phyloP scores from a whole-genome alignment of 2,888 invertebrate species.

The Eumacrocentrus americanus region DNA sequence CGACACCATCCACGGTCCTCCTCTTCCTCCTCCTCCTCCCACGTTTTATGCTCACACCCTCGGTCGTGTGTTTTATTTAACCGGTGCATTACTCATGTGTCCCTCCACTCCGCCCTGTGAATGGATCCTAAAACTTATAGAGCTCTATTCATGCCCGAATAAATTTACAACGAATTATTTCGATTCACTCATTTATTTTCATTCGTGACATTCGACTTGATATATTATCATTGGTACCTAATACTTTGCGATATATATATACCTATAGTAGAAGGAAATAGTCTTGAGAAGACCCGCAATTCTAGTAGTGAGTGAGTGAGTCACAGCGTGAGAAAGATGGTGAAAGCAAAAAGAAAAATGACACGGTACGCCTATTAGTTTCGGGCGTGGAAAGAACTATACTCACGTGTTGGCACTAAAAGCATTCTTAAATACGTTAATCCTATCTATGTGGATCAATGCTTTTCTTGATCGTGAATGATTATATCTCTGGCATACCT shows the following conservation, averaged over 20 bases:
- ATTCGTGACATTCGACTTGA: conserved; percentile 13
- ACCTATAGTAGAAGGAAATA: neutral
- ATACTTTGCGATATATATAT: neutral
- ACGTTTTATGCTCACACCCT: conserved; percentile 26
- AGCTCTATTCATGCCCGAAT: conserved; percentile 21
- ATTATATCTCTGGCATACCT: conserved; percentile 34
- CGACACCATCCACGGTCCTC: conserved; percentile 27
- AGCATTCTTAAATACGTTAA: conserved; percentile 55
- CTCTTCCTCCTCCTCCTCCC: conserved; percentile 18
- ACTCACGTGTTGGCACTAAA: conserved; percentile 40
- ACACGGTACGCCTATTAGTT: conserved; percentile 50
- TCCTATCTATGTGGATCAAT: conserved; percentile 55
- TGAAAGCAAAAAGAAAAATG: conserved; percentile 25
- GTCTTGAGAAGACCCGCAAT: no score
- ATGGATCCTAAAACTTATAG: conserved; percentile 8
- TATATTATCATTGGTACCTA: conserved; percentile 18
- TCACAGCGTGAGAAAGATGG: neutral
- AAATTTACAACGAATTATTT: conserved; percentile 27
- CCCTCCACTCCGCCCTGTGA: conserved; percentile 17
- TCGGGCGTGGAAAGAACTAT: conserved; percentile 33
- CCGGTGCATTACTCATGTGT: conserved; percentile 28
- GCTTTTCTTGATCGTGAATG: conserved; percentile 34
- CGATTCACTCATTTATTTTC: conserved; percentile 15
- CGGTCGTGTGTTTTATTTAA: conserved; percentile 15
- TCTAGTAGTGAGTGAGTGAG: neutral